Conservation (phyloP, 2,888 invertebrate species). For the Galerucella calmariensis region DNA sequence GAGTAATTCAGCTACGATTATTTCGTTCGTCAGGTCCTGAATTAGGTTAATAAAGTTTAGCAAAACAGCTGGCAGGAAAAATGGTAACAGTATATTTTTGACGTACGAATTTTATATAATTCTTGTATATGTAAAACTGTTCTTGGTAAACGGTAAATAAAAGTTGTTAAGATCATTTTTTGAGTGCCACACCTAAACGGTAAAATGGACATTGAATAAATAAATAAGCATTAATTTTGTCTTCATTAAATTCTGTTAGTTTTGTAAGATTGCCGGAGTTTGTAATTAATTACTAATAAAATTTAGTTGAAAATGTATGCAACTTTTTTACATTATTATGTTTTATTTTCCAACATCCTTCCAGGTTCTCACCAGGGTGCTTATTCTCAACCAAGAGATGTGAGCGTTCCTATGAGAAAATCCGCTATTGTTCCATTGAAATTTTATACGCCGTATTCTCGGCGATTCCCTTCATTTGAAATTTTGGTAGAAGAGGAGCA, state of each 20-base stretch:
- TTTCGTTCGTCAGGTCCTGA: not conserved
- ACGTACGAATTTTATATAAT: not conserved
- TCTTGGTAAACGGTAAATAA: not conserved
- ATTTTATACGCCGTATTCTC: too few relatives aligned
- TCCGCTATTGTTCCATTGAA: too few relatives aligned
- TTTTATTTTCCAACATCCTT: not conserved
- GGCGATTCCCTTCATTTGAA: too few relatives aligned
- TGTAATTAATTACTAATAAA: not conserved
- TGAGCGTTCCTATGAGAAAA: too few relatives aligned
- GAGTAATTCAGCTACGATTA: not conserved
- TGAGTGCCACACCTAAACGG: slow-evolving; percentile 2
- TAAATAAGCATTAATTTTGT: not conserved
- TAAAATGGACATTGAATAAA: not conserved
- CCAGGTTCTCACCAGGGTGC: too few relatives aligned
- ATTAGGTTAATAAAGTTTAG: not conserved
- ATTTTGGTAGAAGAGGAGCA: too few relatives aligned
- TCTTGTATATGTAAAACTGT: slow-evolving; percentile 1
- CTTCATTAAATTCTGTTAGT: not conserved
- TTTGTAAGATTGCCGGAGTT: not conserved
- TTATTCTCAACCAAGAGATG: too few relatives aligned
- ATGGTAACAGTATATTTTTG: not conserved
- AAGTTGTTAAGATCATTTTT: not conserved
- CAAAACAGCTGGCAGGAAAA: not conserved
- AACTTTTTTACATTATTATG: not conserved
- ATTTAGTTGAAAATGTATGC: not conserved